phyloP scores from a whole-genome alignment of 1,140 invertebrate species.

The Diabrotica virgifera region DNA sequence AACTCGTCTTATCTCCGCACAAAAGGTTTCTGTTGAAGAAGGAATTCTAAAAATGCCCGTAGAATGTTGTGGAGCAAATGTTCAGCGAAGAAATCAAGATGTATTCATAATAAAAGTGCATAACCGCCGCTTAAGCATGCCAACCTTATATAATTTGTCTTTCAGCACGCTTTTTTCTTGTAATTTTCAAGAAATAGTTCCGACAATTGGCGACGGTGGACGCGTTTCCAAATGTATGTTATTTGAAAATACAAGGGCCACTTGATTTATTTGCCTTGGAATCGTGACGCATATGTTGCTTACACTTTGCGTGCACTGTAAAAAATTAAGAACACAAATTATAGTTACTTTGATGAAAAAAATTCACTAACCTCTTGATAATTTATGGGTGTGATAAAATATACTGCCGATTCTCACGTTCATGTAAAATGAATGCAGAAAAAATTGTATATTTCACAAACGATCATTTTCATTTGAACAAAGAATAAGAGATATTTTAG shows the following conservation, averaged over 20 bases:
- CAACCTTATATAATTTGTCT: too few species aligned
- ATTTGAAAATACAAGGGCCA: background rate
- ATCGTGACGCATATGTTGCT: background rate
- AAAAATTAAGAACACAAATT: background rate
- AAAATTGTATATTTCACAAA: background rate
- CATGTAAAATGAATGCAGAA: background rate
- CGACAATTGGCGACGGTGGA: too few species aligned
- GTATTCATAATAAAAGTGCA: too few species aligned
- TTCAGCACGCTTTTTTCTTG: too few species aligned
- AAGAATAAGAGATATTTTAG: background rate
- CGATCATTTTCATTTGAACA: background rate
- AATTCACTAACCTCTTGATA: slow-evolving; percentile 1
- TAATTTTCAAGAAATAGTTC: too few species aligned
- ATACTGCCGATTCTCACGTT: slow-evolving; percentile 1
- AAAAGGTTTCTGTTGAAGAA: too few species aligned
- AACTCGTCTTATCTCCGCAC: too few species aligned
- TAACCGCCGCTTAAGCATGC: too few species aligned
- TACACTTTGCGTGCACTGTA: background rate
- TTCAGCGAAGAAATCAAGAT: too few species aligned
- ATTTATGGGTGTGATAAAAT: slow-evolving; percentile 2
- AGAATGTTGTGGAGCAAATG: too few species aligned
- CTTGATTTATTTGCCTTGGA: background rate
- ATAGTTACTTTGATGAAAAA: slow-evolving; percentile 1
- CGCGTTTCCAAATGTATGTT: background rate
- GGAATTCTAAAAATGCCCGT: too few species aligned